Base-by-base conservation (phyloP, 1,140 invertebrate species). In the Ephestia elutella region DNA sequence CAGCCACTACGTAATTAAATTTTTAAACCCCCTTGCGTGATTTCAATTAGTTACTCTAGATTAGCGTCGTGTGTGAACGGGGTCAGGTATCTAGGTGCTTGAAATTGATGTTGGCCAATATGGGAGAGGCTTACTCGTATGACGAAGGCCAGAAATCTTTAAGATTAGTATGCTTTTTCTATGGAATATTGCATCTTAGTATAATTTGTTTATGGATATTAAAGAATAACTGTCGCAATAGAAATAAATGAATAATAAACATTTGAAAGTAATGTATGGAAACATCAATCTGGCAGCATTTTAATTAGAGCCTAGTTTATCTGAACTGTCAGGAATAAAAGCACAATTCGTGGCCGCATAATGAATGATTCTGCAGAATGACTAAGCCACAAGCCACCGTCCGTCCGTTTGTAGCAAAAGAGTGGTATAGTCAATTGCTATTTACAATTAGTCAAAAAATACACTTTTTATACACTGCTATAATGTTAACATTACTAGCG, bases 311-410 rank as follows among this genome's bases (percentile, higher is more conserved):
- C 15, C 38, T 44, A 44, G n/a, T 44, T 44, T 44, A 44, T 44
- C 38, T 15, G 13, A 44, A 15, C 38, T 44, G 38, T 44, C 13
- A 44, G 38, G n/a, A 44, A 44, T 44, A 44, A 44, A 44, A 15
- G 38, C 38, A 44, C 38, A 44, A 44, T 44, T 44, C 38, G 38
- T 44, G 38, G 38, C 38, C n/a, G 38, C 5, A 44, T 44, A 44
- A 44, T 44, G 38, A 44, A 44, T 44, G 38, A 44, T 44, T 44
- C 38, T 44, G 38, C 38, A 44, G 38, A 44, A 44, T 44, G 38
- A 44, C 38, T 44, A 44, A 44, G 38, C 38, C 38, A 44, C 38
- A 44, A 44, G 38, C 38, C 38, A 44, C 38, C n/a, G 32, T 35
- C 32, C 9, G 32, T 35, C 32, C 9, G 32, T 35, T 35, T 35